These are phyloP conservation scores for Desmodus rotundus DNA, from an alignment of 2,113 vertebrate species.

Conservation along the genomic window DNA sequence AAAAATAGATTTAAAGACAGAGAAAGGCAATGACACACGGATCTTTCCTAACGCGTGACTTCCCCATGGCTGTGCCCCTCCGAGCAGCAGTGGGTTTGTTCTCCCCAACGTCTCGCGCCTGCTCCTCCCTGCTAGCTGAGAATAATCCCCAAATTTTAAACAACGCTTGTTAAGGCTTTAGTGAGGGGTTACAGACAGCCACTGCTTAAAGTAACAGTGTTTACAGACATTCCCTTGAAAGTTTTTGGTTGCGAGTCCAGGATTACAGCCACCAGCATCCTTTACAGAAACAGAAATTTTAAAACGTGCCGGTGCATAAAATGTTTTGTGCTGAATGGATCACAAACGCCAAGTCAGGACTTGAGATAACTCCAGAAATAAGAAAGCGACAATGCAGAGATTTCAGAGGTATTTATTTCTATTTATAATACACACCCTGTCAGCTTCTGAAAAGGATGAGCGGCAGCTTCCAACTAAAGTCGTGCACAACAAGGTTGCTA, in stretches of 20 bases:
- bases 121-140: background rate
- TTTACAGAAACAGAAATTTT: background rate
- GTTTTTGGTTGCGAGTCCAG: background rate
- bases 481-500: background rate
- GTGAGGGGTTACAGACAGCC: background rate
- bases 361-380: slow-evolving; percentile 17
- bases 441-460: slow-evolving; percentile 9
- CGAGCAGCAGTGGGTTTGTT: background rate
- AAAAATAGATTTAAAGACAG: background rate
- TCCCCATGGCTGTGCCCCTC: background rate
- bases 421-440: slow-evolving; percentile 34
- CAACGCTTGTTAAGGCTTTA: background rate
- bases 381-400: background rate
- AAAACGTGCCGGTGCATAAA: background rate
- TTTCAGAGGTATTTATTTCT: slow-evolving; percentile 31
- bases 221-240: background rate
- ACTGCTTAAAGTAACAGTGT: background rate
- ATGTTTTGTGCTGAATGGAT: background rate
- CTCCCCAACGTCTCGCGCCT: background rate
- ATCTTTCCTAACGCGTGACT: background rate
- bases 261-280: background rate
- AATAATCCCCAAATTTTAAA: background rate
- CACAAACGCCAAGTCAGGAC: background rate
- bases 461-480: slow-evolving; percentile 21
- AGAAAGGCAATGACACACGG: background rate